These are phyloP conservation scores for Branchellion lobata DNA, from an alignment of 2,888 invertebrate species.

Conservation along the genomic window DNA sequence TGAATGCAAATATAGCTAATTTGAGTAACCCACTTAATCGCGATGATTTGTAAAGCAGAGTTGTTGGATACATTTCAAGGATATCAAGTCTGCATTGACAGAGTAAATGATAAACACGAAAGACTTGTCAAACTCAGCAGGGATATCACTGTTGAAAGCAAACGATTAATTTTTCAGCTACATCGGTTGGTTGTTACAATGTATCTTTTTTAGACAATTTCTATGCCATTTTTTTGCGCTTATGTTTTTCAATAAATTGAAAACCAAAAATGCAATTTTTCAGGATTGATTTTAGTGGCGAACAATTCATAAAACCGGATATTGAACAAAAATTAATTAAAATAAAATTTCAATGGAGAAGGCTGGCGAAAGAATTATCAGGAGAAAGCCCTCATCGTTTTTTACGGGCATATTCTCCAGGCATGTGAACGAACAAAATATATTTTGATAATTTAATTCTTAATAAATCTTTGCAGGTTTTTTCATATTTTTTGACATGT, in stretches of 20 bases:
- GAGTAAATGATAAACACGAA: slow-evolving; percentile 80
- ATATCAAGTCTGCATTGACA: slow-evolving; percentile 67
- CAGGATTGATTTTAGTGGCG: slow-evolving; percentile 58
- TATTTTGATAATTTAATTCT: not conserved
- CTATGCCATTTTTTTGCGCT: not conserved
- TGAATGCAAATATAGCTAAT: not conserved
- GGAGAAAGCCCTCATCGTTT: slow-evolving; percentile 73
- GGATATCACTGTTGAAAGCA: slow-evolving; percentile 85
- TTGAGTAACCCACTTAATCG: slow-evolving; percentile 46
- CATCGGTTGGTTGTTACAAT: slow-evolving; percentile 66
- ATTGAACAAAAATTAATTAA: slow-evolving; percentile 72
- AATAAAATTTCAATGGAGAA: slow-evolving; percentile 68
- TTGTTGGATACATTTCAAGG: slow-evolving; percentile 1
- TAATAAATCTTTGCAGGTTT: not conserved
- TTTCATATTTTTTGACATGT: not conserved
- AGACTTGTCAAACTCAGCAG: slow-evolving; percentile 77
- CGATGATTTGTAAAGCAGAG: not conserved
- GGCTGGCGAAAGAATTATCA: slow-evolving; percentile 75
- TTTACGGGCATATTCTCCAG: slow-evolving; percentile 69
- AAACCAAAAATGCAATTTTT: not conserved
- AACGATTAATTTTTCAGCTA: slow-evolving; percentile 80
- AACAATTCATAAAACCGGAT: slow-evolving; percentile 64
- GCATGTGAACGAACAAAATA: slow-evolving; percentile 51
- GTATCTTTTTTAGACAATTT: not conserved
- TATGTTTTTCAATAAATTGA: no score